Evolutionary conservation across 2,797 vertebrate genomes (phyloP).

Genomic region (Enteromius mattozi): DNA sequence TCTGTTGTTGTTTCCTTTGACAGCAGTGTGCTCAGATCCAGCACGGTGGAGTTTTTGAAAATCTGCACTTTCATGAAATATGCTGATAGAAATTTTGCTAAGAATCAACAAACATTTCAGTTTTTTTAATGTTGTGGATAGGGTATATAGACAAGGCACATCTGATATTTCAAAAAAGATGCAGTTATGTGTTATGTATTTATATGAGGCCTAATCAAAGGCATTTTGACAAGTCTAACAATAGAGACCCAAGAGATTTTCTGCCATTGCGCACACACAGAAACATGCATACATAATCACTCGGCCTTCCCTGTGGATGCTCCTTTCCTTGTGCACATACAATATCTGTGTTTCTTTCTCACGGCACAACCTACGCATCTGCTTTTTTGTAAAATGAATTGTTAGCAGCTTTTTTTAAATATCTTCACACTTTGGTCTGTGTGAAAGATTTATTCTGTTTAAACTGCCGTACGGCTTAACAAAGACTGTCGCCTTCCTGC

Average conservation of each 20-base stretch:
- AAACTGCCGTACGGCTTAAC: background rate
- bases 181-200: conserved; percentile 39
- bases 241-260: conserved; percentile 23
- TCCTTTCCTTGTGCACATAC: background rate
- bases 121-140: background rate
- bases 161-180: background rate
- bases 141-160: background rate
- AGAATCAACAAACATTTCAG: background rate
- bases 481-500: background rate
- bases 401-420: background rate
- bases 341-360: background rate
- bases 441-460: background rate
- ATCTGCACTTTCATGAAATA: background rate
- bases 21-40: background rate
- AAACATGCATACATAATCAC: conserved; percentile 34
- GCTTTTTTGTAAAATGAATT: background rate
- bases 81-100: background rate
- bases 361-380: background rate
- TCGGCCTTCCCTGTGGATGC: background rate
- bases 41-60: background rate
- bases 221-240: conserved; percentile 58
- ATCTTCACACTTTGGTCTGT: conserved; percentile 12
- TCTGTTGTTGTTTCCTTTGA: background rate
- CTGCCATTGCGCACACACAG: background rate
- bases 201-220: conserved; percentile 60